Percentiles rank a stretch among this genome's conserved stretches.
These are phyloP conservation scores for Pheosia tremula DNA, from an alignment of 2,888 invertebrate species.

Conservation along the genomic window DNA sequence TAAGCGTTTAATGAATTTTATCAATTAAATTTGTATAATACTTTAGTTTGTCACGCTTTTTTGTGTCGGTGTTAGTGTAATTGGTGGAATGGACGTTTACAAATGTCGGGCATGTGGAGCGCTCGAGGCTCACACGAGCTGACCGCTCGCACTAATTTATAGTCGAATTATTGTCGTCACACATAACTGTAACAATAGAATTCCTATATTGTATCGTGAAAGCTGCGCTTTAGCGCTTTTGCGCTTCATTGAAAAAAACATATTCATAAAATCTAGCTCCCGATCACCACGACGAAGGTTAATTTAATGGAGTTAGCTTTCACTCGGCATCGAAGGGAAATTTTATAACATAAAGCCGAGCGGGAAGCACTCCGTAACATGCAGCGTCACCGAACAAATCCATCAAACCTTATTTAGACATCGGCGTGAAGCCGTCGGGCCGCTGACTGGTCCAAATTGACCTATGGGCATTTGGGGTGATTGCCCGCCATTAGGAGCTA, in stretches of 20 bases:
- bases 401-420: slow-evolving; percentile 52
- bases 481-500: slow-evolving; percentile 17
- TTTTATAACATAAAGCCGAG: slow-evolving; percentile 57
- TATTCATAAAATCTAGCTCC: slow-evolving; percentile 9
- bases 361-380: slow-evolving; percentile 40
- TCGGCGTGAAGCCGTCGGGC: slow-evolving; percentile 25
- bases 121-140: neutral
- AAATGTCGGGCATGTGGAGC: neutral
- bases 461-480: slow-evolving; percentile 9
- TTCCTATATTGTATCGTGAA: neutral
- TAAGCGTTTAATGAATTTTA: too few species aligned
- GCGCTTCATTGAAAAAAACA: slow-evolving; percentile 4
- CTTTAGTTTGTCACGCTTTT: neutral
- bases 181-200: neutral
- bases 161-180: slow-evolving; percentile 7
- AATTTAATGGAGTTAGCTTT: slow-evolving; percentile 55
- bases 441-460: slow-evolving; percentile 16
- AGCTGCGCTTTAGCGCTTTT: neutral
- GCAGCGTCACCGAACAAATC: slow-evolving; percentile 56
- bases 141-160: slow-evolving; percentile 7
- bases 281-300: slow-evolving; percentile 20
- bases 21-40: too few species aligned
- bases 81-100: neutral
- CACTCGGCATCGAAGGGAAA: slow-evolving; percentile 53
- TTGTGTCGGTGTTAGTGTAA: neutral